Conservation (phyloP, 1,140 invertebrate genomes). For the Leptoteleia sp. region DNA sequence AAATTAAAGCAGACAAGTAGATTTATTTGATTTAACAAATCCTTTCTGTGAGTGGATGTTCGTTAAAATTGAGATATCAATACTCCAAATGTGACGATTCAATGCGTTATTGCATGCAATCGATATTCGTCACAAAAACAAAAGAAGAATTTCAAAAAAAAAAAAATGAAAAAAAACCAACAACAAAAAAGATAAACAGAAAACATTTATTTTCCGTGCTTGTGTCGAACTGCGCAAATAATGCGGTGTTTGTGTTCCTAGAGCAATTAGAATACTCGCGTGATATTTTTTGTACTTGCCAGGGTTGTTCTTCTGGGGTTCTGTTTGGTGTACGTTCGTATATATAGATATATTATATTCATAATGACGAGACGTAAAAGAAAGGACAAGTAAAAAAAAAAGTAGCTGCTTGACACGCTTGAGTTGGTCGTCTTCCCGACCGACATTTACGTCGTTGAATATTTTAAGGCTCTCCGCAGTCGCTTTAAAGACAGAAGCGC, state of each 20-base stretch:
- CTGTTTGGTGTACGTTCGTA: constrained; percentile 7
- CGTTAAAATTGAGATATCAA: background rate
- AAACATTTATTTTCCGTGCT: background rate
- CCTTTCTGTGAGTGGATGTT: too few species aligned
- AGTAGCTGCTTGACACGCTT: constrained; percentile 20
- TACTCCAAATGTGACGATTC: background rate
- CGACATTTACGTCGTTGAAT: constrained; percentile 59
- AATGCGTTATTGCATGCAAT: background rate
- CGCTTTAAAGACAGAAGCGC: constrained; percentile 45
- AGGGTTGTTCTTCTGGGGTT: constrained; percentile 1
- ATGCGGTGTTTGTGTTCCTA: constrained; percentile 3
- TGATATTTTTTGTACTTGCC: constrained; percentile 6
- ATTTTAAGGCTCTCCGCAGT: constrained; percentile 39
- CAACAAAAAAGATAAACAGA: too few species aligned
- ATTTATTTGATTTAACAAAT: too few species aligned
- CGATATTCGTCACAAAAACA: background rate
- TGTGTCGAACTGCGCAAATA: constrained; percentile 3
- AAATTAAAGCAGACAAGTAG: too few species aligned
- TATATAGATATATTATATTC: constrained; percentile 24
- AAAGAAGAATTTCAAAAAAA: background rate
- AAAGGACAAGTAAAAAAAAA: constrained; percentile 27
- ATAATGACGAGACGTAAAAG: constrained; percentile 39
- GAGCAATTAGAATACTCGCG: constrained; percentile 2
- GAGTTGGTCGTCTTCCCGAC: constrained; percentile 38
- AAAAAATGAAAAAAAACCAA: too few species aligned